Base-by-base conservation (phyloP, 2,113 vertebrate species). In the Phrynosoma blainvillii region DNA sequence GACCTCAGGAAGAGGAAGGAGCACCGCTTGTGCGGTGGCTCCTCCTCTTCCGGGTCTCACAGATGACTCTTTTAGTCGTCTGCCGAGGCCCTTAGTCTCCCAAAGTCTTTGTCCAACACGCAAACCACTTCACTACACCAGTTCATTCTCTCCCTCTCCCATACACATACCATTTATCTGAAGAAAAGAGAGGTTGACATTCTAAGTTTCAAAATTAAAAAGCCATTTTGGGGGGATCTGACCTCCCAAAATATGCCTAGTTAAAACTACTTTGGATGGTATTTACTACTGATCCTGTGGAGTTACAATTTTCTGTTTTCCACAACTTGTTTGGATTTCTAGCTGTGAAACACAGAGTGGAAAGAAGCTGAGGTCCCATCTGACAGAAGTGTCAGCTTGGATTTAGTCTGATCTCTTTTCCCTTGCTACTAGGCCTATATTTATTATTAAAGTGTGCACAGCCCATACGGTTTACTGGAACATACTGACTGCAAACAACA, bases 331-430 rank as follows among this genome's bases (percentile, higher is more conserved):
- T 93, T 87, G 91, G 27, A 54, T 91, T 89, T 86, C 79, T 92
- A 76, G 68, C 86, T 94, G 59, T 74, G 89, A 88, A 68, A 89
- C 75, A 92, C 86, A 95, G 86, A 84, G 88, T 90, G 93, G 87
- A 95, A 95, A 94, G 90, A 89, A 85, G 32, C 89, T 79, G 90
- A 92, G 85, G 91, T 95, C 96, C 94, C 94, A 79, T 92, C 95
- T 93, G 91, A 95, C 91, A 94, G 66, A 89, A 90, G 84, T 92
- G 93, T 95, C 94, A 95, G 92, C 91, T 94, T 87, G 84, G 88
- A 96, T 96, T 96, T 95, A 95, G 95, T 93, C 89, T 94, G 84
- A 93, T 94, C 92, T 86, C 76, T 89, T 94, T 66, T 86, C 91
- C 84, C 94, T 93, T 89, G 92, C 79, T 84, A 85, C 89, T 62